Evolutionary conservation across 2,888 invertebrate species (phyloP), one percentile per base, ranked within the genome.

Genomic region (Hydrotaea cyrtoneurina): DNA sequence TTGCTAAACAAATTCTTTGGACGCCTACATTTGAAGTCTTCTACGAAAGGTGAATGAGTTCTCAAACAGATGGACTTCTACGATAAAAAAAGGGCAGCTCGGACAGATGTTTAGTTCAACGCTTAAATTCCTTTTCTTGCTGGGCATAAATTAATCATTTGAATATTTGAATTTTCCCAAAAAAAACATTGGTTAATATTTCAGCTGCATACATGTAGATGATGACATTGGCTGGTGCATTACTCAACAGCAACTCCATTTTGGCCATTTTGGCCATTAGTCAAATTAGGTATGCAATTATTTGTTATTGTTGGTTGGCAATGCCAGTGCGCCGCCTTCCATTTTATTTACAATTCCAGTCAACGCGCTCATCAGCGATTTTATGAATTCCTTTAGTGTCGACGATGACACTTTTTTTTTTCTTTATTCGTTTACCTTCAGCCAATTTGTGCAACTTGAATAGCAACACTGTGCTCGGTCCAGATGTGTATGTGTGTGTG

Each of bases 301-400:
- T n/a, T n/a, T n/a, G n/a, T n/a, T n/a, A n/a, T 43, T 43, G 2
- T 8, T 11, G 10, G 43, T 43, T 43, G 10, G 13, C 43, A 43
- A 8, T 11, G 10, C 43, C 15, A 43, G 2, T 13, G 13, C 50
- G 57, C 43, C 77, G 59, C 36, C 57, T n/a, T n/a, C n/a, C 64
- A 72, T 64, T 78, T 50, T 74, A 86, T 86, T 87, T 87, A 75
- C 77, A 82, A 87, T 87, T 86, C 86, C 62, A 83, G 75, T 85
- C 86, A 86, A 77, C 78, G 57, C 26, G 36, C 62, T 43, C 75
- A 75, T 66, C 19, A 43, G n/a, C 66, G 43, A 17, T 66, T 66
- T n/a, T 11, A 19, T 11, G 66, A 43, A 66, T 66, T 66, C 19
- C 19, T 15, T 62, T 26, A 10, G 31, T 43, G 43, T 11, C 43